These are phyloP conservation scores for Brachionus plicatilis DNA, from an alignment of 1,140 invertebrate genomes.

Conservation along the genomic window DNA sequence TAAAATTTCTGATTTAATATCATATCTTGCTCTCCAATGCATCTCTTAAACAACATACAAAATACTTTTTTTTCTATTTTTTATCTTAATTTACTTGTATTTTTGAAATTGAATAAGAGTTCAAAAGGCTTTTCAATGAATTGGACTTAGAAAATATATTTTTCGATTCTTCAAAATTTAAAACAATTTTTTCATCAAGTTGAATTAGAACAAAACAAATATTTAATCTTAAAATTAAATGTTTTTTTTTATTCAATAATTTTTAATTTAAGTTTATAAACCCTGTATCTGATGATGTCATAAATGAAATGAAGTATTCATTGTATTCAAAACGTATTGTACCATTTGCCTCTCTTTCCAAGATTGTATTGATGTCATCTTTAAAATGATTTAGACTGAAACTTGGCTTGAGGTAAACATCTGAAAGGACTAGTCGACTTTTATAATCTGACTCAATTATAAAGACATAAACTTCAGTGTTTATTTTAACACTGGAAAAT, in stretches of 20 bases:
- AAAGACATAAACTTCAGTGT: not conserved
- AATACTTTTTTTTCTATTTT: not conserved
- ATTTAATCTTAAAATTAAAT: not conserved
- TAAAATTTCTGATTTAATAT: not conserved
- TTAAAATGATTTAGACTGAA: not conserved
- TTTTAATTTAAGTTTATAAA: not conserved
- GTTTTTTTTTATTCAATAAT: not conserved
- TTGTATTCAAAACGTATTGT: not conserved
- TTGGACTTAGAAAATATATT: not conserved
- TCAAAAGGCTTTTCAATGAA: not conserved
- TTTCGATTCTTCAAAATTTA: not conserved
- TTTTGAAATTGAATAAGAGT: not conserved
- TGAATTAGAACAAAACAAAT: conserved; percentile 22
- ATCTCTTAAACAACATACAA: not conserved
- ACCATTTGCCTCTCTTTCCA: not conserved
- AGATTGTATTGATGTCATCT: not conserved
- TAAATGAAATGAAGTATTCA: not conserved
- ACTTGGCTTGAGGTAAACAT: not conserved
- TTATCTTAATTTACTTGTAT: not conserved
- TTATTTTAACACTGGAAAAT: not conserved
- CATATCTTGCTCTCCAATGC: not conserved
- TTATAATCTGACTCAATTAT: not conserved
- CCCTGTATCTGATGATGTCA: not conserved
- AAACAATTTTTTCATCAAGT: not conserved
- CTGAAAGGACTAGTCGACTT: not conserved